Percentiles rank a stretch among this genome's conserved stretches.
phyloP scores from a whole-genome alignment of 2,797 vertebrate genomes.

The Enteromius unitaeniatus region DNA sequence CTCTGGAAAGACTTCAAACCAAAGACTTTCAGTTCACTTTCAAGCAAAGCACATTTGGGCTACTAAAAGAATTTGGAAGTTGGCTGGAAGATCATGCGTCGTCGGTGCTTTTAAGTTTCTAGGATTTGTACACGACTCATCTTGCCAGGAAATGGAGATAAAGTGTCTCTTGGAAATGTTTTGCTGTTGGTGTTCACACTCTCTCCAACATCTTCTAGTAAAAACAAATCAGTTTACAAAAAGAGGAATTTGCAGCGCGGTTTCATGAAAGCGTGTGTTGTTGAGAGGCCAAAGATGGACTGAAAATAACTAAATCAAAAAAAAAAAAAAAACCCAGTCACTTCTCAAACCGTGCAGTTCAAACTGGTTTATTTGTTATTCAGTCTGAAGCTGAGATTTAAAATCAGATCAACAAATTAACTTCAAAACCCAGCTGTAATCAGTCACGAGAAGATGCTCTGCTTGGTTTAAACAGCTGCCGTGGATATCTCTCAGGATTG shows the following conservation, averaged over 20 bases:
- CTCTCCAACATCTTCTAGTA: background rate
- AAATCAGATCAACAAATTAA: background rate
- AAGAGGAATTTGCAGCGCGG: background rate
- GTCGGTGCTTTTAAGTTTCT: background rate
- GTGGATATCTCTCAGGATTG: background rate
- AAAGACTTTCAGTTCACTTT: background rate
- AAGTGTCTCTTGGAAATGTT: background rate
- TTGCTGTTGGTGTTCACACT: background rate
- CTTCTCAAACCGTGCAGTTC: background rate
- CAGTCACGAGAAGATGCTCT: constrained; percentile 5
- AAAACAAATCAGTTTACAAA: background rate
- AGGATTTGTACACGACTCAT: background rate
- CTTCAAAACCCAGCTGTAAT: background rate
- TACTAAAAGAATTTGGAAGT: background rate
- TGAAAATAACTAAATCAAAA: no score
- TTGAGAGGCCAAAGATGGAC: no score
- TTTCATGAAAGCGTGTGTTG: no score
- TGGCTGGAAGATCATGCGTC: background rate
- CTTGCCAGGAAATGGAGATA: background rate
- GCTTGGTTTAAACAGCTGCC: constrained; percentile 48
- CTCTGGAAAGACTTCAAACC: background rate
- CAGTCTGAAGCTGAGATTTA: background rate
- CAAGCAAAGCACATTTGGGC: background rate
- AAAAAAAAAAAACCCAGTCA: no score
- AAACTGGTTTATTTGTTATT: background rate